Base-by-base conservation (phyloP, 2,888 invertebrate species). In the Anthophora plumipes region DNA sequence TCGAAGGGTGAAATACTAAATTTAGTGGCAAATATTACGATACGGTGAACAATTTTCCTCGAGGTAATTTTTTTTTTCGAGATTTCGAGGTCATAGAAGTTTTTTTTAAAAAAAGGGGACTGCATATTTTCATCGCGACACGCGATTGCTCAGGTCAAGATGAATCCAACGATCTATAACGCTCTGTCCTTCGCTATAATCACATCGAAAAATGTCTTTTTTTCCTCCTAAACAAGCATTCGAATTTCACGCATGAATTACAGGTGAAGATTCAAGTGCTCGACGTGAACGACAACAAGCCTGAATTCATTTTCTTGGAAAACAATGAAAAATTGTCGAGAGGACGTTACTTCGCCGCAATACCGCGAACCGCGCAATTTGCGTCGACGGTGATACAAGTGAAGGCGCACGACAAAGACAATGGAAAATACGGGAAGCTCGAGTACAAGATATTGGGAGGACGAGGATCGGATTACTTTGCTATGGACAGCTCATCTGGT, bases 271-370 rank as follows among this genome's bases (percentile, higher is more conserved):
- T 99, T 0, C 96, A 97, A 83, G 96, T 99, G 0, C 94, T 95
- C 0, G 98, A 99, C 92, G 96, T 97, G 0, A 99, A 99, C 92
- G 98, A 99, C 92, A 98, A 98, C 92, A 95, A 95, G 0, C 98
- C 99, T 0, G 95, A 95, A 87, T 99, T 98, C 91, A 93, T 96
- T 0, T 97, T 96, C 89, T 96, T 96, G 0, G 95, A 95, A 17
- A 94, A 94, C 0, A 94, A 95, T 60, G 67, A 84, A 22, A 94
- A 94, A 3, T 90, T 94, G 20, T 95, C 95, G 14, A 95, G 95
- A 68, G 95, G 95, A 71, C 96, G 97, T 67, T 98, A 97, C 92
- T 97, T 97, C 89, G 97, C 97, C 0, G 97, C 98, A 0, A 95
- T 98, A 1, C 95, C 97, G 0, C 95, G 95, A 64, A 96, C 96